Base-by-base conservation (phyloP, 2,113 vertebrate species). In the Catharus bicknelli region DNA sequence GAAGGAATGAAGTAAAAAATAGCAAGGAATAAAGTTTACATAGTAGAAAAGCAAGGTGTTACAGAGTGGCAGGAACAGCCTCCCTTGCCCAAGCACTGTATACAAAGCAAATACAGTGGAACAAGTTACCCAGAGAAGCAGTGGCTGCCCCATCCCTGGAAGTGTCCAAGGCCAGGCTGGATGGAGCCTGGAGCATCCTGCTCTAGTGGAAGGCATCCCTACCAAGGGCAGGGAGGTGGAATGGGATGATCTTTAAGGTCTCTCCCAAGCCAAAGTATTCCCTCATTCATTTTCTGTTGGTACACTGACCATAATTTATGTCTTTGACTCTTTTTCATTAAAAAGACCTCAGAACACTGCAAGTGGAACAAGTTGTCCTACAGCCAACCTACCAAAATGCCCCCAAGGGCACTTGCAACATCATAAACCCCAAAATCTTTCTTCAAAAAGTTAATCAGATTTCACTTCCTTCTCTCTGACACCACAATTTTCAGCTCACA, bases 11-110 rank as follows among this genome's bases (percentile, higher is more conserved):
- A 68, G 32, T 11, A 63, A 63, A 74, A 68, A 38, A 25, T 6
- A 40, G 19, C 59, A 59, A 55, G 47, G 23, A 85, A 78, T 16
- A 36, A 69, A 67, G 29, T 18, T 22, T 34, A 34, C 20, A 22
- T 6, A 27, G 30, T 15, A 22, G 38, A 55, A 66, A 26, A 79
- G 20, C 0, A 0, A 0, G 0, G 4, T 43, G 11, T 40, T 32
- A 64, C 21, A 43, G 5, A 78, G 25, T 2, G 1, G 42, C 42
- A 63, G 40, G 22, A 67, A n/a, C 10, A 84, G 61, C 6, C 4
- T 38, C 38, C 38, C 38, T 38, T 38, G 38, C 38, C 38, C 78
- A 89, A 67, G 69, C 48, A 11, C 53, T 16, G 10, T 2, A 29
- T 5, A 29, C 9, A 42, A 14, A 57, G 40, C 11, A 64, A 83